Percentiles rank a stretch among this genome's conserved stretches.
phyloP scores from a whole-genome alignment of 1,140 invertebrate genomes.

The Drosophila kurseongensis region DNA sequence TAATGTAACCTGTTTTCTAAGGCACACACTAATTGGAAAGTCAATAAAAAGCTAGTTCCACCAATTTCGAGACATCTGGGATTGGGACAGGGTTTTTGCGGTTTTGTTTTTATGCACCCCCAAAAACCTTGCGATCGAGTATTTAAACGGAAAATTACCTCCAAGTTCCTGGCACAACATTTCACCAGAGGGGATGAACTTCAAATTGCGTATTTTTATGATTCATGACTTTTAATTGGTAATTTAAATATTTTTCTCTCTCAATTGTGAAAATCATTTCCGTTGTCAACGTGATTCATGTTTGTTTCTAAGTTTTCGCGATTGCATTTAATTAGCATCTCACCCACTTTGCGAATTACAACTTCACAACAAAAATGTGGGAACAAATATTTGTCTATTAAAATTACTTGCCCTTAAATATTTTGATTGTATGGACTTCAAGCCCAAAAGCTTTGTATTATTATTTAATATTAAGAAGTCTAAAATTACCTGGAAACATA shows the following conservation, averaged over 20 bases:
- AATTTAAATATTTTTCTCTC: conserved; percentile 45
- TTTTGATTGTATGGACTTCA: not conserved
- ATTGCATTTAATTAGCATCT: conserved; percentile 27
- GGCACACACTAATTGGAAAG: conserved; percentile 23
- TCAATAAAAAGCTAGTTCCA: conserved; percentile 35
- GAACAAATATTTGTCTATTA: not conserved
- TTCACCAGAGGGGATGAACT: conserved; percentile 18
- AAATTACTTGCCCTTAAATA: not conserved
- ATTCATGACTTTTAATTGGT: conserved; percentile 35
- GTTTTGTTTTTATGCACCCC: conserved; percentile 25
- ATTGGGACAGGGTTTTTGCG: conserved; percentile 15
- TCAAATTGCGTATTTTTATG: conserved; percentile 3
- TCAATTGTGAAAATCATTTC: conserved; percentile 27
- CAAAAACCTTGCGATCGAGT: conserved; percentile 3
- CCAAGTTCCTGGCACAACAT: conserved; percentile 25
- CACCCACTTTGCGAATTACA: conserved; percentile 3
- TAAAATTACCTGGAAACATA: not conserved
- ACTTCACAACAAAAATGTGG: not conserved
- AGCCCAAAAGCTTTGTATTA: not conserved
- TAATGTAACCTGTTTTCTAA: conserved; percentile 39
- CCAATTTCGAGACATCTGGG: conserved; percentile 15
- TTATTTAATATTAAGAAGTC: not conserved
- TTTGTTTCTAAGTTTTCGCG: conserved; percentile 28
- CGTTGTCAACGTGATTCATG: conserved; percentile 47
- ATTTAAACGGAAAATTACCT: conserved; percentile 16